These are phyloP conservation scores for Rhinatrema bivittatum DNA, from an alignment of 2,797 vertebrate genomes.

Conservation along the genomic window DNA sequence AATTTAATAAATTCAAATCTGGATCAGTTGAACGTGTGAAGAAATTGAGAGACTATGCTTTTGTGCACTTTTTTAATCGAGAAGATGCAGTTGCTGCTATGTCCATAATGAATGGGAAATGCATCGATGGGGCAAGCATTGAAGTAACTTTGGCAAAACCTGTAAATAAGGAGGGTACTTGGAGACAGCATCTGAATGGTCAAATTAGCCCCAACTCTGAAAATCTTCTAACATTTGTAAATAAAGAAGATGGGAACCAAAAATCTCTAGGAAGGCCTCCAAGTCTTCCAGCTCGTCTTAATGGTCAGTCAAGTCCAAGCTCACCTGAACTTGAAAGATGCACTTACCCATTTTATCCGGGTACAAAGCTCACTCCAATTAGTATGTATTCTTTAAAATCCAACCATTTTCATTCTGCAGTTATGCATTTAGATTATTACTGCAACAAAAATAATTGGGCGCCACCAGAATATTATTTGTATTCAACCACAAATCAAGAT, in stretches of 20 bases:
- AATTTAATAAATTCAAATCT: constrained; percentile 80
- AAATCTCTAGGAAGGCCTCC: constrained; percentile 45
- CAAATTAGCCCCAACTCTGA: constrained; percentile 51
- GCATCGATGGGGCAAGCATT: constrained; percentile 75
- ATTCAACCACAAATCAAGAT: constrained; percentile 70
- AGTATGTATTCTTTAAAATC: constrained; percentile 74
- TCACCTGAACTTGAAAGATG: constrained; percentile 54
- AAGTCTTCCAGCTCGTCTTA: constrained; percentile 46
- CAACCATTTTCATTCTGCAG: constrained; percentile 76
- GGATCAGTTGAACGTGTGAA: constrained; percentile 85
- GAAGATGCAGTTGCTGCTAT: constrained; percentile 80
- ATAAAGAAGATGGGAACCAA: constrained; percentile 56
- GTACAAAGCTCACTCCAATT: constrained; percentile 68
- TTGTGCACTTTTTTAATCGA: constrained; percentile 81
- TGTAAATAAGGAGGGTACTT: constrained; percentile 58
- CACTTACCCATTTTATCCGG: constrained; percentile 67
- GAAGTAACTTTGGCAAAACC: constrained; percentile 86
- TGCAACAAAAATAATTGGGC: constrained; percentile 80
- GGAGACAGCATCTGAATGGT: constrained; percentile 51
- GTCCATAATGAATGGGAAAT: constrained; percentile 73
- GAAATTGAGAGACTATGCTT: constrained; percentile 88
- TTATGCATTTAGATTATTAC: constrained; percentile 79
- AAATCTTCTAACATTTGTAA: constrained; percentile 50
- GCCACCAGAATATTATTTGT: constrained; percentile 81
- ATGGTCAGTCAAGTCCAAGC: constrained; percentile 51